Percentiles rank a stretch among this genome's conserved stretches.
These are phyloP conservation scores for Arrhamphus sclerolepis DNA, from an alignment of 2,797 vertebrate genomes.

Conservation along the genomic window DNA sequence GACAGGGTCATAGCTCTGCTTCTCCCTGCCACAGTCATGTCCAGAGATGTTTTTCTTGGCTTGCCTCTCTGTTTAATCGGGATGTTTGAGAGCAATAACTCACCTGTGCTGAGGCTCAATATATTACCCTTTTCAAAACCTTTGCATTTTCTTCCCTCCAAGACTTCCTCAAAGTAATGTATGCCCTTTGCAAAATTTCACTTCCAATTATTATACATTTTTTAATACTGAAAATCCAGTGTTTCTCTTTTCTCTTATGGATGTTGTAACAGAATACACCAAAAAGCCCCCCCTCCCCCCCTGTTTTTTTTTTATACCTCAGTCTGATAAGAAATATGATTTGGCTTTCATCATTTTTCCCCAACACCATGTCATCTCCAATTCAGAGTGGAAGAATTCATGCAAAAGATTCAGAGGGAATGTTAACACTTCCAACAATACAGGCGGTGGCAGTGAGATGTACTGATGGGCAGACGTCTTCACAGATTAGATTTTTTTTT, in stretches of 20 bases:
- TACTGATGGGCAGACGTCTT: conserved; percentile 10
- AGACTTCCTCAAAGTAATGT: not conserved
- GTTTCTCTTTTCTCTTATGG: not conserved
- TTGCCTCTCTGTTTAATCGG: conserved; percentile 76
- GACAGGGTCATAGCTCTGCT: conserved; percentile 48
- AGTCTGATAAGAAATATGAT: too few relatives aligned
- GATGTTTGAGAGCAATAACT: conserved; percentile 72
- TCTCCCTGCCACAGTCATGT: conserved; percentile 69
- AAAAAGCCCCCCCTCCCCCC: too few relatives aligned
- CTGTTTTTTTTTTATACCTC: too few relatives aligned
- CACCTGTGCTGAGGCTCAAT: conserved; percentile 58
- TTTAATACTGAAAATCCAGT: not conserved
- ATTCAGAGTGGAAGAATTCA: conserved; percentile 29
- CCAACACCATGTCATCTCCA: too few relatives aligned
- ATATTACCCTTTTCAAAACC: conserved; percentile 36
- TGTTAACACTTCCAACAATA: conserved; percentile 34
- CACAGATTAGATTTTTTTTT: conserved; percentile 12
- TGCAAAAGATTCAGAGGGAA: conserved; percentile 36
- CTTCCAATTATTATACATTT: not conserved
- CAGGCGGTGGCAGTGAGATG: conserved; percentile 40
- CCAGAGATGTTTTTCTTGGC: conserved; percentile 80
- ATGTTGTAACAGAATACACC: too few relatives aligned
- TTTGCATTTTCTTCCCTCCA: conserved; percentile 11
- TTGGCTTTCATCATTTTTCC: too few relatives aligned
- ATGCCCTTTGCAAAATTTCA: conserved; percentile 6